Evolutionary conservation across 35 echinoderm and acorn worm species (phyloP).

Genomic region (Amphiura filiformis): DNA sequence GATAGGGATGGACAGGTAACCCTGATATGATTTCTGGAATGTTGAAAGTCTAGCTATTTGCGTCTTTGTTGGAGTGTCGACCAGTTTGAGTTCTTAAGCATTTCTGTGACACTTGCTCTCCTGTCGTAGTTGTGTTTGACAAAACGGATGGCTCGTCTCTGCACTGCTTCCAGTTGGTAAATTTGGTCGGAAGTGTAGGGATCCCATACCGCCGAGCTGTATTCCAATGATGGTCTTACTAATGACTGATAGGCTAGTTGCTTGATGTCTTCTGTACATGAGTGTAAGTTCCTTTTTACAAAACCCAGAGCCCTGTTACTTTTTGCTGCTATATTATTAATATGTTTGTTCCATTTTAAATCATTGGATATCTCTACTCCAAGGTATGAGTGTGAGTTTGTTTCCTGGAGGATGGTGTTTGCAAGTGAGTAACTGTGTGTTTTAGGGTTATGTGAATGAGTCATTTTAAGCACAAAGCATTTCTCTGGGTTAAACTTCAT

Average conservation of each 20-base stretch:
- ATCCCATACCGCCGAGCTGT: not conserved
- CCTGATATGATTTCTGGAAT: not conserved
- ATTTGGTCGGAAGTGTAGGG: not conserved
- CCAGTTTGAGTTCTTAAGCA: not conserved
- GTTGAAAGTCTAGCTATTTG: not conserved
- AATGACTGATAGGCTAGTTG: not conserved
- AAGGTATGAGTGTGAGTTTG: not conserved
- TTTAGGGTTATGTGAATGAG: no score
- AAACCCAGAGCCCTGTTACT: not conserved
- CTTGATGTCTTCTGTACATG: not conserved
- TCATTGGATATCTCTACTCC: not conserved
- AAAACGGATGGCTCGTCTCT: not conserved
- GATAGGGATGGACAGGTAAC: not conserved
- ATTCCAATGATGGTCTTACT: not conserved
- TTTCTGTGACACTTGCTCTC: not conserved
- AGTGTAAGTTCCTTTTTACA: not conserved
- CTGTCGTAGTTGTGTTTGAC: not conserved
- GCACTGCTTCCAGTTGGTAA: not conserved
- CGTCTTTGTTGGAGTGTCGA: not conserved
- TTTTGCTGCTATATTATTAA: not conserved
- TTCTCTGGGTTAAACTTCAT: conserved; percentile 3
- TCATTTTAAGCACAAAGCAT: not conserved
- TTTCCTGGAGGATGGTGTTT: not conserved
- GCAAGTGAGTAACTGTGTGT: no score
- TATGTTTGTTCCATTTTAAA: not conserved